Evolutionary conservation across 2,888 invertebrate species (phyloP), one percentile per base, ranked within the genome.

Genomic region (Synergus umbraculus): DNA sequence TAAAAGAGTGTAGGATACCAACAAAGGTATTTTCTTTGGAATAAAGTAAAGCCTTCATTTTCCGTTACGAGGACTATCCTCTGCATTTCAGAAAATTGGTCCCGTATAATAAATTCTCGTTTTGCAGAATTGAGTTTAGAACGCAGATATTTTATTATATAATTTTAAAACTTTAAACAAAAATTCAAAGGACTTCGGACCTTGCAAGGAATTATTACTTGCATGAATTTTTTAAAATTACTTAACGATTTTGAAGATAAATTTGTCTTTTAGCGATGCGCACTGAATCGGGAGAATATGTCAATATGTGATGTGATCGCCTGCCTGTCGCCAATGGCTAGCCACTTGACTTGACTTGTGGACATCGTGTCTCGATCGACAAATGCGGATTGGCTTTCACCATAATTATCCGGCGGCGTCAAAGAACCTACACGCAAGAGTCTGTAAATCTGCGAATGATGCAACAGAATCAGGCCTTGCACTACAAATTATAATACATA

Each of bases 301-400:
- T 13, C 46, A 46, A 46, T 46, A 66, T 10, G n/a, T 66, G 22
- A 29, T 63, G n/a, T 66, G 29, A 73, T 54, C 37, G 54, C 37
- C 54, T 37, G n/a, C 29, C 29, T 18, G 29, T 63, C 63, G 13
- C 29, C 63, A 63, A 63, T 63, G 63, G 29, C 29, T 29, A 29
- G 29, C 63, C 63, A 63, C 29, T 63, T 73, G 73, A 73, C 73
- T 58, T 54, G 73, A 73, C 73, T 58, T 54, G 73, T 73, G 37
- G 73, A 49, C 73, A 73, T 73, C 73, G 46, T 73, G 73, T 73
- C 73, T 41, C 73, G 41, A 54, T 73, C 41, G 54, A 73, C n/a
- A 18, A 58, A 73, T 73, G 73, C n/a, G 54, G 73, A n/a, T 73
- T 73, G 49, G 73, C 73, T 73, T 73, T 73, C 73, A 73, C 73